Conservation (phyloP, 2,113 vertebrate genomes). For the Connochaetes taurinus region DNA sequence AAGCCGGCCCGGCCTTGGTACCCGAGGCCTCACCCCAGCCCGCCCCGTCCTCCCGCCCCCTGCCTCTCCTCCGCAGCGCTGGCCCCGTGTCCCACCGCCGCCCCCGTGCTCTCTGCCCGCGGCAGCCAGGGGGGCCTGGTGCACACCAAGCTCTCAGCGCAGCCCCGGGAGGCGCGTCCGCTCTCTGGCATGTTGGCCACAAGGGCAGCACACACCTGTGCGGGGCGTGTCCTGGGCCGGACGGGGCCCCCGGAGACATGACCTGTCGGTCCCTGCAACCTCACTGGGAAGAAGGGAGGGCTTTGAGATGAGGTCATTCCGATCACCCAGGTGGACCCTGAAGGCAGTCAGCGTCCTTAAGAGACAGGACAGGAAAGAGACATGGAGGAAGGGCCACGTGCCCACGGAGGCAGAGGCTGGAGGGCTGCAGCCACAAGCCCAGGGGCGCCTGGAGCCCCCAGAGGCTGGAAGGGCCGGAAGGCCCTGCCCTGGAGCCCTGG, state of each 20-base stretch:
- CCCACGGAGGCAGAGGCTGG: accelerated
- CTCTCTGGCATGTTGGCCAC: accelerated
- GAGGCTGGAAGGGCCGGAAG: background rate
- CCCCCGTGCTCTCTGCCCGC: accelerated
- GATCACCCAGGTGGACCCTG: background rate
- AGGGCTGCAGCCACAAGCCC: accelerated
- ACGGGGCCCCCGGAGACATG: accelerated
- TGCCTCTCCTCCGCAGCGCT: accelerated
- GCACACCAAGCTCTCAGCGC: accelerated
- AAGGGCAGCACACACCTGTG: accelerated
- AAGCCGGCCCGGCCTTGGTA: background rate
- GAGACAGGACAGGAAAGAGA: background rate
- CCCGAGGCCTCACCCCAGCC: background rate
- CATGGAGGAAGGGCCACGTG: background rate
- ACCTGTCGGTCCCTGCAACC: accelerated
- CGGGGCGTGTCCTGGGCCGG: accelerated
- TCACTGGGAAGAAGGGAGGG: background rate
- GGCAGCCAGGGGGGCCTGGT: accelerated
- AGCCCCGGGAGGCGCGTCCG: accelerated
- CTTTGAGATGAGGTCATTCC: background rate
- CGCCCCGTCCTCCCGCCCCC: accelerated
- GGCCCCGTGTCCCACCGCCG: accelerated
- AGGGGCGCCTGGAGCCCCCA: background rate
- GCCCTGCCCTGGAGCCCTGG: accelerated
- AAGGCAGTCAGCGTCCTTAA: accelerated